Percentiles rank a stretch among this genome's conserved stretches.
Evolutionary conservation across 2,888 invertebrate genomes (phyloP).

Genomic region (Tridacna gigas): DNA sequence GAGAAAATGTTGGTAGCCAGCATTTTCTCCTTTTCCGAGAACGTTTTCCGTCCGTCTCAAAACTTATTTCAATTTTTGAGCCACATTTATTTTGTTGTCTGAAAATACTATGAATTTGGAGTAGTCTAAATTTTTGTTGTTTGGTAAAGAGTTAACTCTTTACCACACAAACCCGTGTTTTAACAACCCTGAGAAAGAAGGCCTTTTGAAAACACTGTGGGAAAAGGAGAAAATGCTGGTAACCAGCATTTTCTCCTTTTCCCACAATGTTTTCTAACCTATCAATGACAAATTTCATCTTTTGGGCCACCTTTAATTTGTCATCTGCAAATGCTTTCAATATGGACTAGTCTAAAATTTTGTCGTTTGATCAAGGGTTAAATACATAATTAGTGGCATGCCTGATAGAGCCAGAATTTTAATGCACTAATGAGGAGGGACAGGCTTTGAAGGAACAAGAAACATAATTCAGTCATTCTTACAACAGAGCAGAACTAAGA

Average conservation of each 20-base stretch:
- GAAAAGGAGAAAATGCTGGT: background rate
- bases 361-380: background rate
- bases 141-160: background rate
- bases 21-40: background rate
- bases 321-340: background rate
- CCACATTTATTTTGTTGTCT: background rate
- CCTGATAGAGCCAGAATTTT: too few species aligned
- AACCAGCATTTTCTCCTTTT: background rate
- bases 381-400: too few species aligned
- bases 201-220: background rate
- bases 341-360: background rate
- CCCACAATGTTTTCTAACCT: background rate
- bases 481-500: too few species aligned
- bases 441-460: too few species aligned
- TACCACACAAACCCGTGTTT: too few species aligned
- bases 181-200: too few species aligned
- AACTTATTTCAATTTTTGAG: background rate
- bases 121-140: background rate
- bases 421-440: too few species aligned
- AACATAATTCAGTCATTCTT: too few species aligned
- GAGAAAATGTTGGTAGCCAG: too few species aligned
- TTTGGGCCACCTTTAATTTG: background rate
- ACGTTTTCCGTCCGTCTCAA: background rate
- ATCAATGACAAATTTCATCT: too few species aligned
- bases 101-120: background rate